Evolutionary conservation across 2,888 invertebrate genomes (phyloP).

Genomic region (Gymnosoma rotundatum): DNA sequence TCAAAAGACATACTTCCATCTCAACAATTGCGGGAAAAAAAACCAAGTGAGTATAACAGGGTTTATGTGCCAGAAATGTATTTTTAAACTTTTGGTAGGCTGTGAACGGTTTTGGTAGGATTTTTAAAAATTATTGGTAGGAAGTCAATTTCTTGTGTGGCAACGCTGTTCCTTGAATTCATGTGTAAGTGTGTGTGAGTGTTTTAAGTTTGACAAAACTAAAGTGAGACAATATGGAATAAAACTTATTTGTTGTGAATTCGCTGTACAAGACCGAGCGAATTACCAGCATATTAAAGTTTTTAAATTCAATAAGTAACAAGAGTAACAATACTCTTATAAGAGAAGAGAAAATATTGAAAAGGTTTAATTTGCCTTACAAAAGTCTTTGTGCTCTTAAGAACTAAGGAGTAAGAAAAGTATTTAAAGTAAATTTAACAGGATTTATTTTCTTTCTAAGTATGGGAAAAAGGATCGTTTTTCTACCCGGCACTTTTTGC

Average conservation of each 20-base stretch:
- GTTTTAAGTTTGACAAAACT: conserved; percentile 36
- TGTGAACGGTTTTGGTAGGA: no score
- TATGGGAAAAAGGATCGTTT: neutral
- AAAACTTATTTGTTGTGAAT: conserved; percentile 21
- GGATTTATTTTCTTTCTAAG: neutral
- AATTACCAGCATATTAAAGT: neutral
- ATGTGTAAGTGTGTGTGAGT: neutral
- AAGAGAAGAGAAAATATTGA: no score
- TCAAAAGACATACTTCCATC: no score
- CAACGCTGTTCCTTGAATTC: no score
- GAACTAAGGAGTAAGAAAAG: neutral
- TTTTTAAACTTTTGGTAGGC: no score
- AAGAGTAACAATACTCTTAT: no score
- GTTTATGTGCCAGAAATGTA: no score
- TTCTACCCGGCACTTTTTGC: neutral
- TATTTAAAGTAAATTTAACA: neutral
- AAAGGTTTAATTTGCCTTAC: neutral
- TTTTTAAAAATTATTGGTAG: no score
- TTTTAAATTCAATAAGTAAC: no score
- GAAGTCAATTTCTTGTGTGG: no score
- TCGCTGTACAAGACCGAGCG: conserved; percentile 36
- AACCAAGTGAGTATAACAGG: no score
- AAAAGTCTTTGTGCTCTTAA: conserved; percentile 5
- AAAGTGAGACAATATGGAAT: conserved; percentile 59
- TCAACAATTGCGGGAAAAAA: no score